phyloP scores from a whole-genome alignment of 1,140 invertebrate genomes.

The Venturia canescens region DNA sequence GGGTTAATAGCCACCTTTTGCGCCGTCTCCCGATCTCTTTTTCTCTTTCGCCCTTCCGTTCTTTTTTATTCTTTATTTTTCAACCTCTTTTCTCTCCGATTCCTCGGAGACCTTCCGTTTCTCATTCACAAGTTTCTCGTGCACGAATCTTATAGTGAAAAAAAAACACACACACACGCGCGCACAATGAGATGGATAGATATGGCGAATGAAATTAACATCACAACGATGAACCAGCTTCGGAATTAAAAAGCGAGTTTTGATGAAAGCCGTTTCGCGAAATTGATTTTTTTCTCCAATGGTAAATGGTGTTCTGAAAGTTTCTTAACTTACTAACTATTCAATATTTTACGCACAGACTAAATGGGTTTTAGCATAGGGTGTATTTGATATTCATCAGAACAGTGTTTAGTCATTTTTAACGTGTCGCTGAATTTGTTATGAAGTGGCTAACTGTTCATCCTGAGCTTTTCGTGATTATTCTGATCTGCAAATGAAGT shows the following conservation, averaged over 20 bases:
- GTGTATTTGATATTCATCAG: too few relatives aligned
- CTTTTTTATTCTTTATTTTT: too few relatives aligned
- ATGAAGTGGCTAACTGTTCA: too few relatives aligned
- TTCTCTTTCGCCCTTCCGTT: slow-evolving; percentile 30
- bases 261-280: not conserved
- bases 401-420: too few relatives aligned
- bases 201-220: slow-evolving; percentile 6
- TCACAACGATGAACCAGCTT: slow-evolving; percentile 5
- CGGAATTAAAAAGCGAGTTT: not conserved
- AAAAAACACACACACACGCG: too few relatives aligned
- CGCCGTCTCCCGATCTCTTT: slow-evolving; percentile 17
- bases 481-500: too few relatives aligned
- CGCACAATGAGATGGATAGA: slow-evolving; percentile 1
- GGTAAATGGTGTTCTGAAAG: not conserved
- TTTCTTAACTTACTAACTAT: too few relatives aligned
- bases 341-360: too few relatives aligned
- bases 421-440: too few relatives aligned
- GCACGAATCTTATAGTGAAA: slow-evolving; percentile 17
- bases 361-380: too few relatives aligned
- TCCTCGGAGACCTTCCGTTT: slow-evolving; percentile 35
- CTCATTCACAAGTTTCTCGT: slow-evolving; percentile 35
- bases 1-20: slow-evolving; percentile 54
- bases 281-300: not conserved
- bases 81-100: not conserved
- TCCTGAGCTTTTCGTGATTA: too few relatives aligned